These are phyloP conservation scores for Agrotis exclamationis DNA, from an alignment of 2,888 invertebrate species.

Conservation along the genomic window DNA sequence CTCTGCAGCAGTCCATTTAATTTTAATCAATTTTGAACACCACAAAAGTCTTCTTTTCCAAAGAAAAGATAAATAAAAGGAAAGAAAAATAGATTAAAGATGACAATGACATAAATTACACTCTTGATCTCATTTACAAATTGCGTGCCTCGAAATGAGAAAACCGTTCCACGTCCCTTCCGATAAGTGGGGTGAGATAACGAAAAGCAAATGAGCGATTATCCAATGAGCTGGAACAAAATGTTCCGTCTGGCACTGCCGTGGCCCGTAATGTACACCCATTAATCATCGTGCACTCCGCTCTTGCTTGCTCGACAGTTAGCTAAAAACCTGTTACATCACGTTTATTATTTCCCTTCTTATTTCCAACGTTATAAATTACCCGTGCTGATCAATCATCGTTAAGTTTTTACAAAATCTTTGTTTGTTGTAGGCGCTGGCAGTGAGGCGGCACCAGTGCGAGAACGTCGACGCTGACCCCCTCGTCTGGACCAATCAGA, in stretches of 20 bases:
- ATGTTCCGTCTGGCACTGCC: slow-evolving; percentile 72
- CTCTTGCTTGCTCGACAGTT: slow-evolving; percentile 66
- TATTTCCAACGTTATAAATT: slow-evolving; percentile 71
- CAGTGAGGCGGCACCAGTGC: slow-evolving; percentile 96
- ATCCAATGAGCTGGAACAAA: slow-evolving; percentile 77
- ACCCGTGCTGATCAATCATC: slow-evolving; percentile 70
- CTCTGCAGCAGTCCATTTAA: background rate
- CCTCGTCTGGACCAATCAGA: slow-evolving; percentile 98
- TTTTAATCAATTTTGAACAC: slow-evolving; percentile 8
- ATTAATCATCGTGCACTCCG: slow-evolving; percentile 81
- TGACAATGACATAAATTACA: slow-evolving; percentile 60
- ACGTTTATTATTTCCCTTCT: slow-evolving; percentile 70
- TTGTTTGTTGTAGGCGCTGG: slow-evolving; percentile 93
- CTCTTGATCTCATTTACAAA: slow-evolving; percentile 62
- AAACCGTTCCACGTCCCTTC: slow-evolving; percentile 71
- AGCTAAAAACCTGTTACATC: slow-evolving; percentile 76
- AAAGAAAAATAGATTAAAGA: slow-evolving; percentile 25
- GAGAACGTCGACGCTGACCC: slow-evolving; percentile 97
- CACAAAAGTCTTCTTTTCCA: background rate
- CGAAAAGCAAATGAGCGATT: slow-evolving; percentile 80
- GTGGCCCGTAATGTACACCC: slow-evolving; percentile 74
- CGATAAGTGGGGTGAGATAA: slow-evolving; percentile 75
- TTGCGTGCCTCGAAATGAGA: slow-evolving; percentile 62
- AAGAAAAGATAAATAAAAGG: slow-evolving; percentile 26
- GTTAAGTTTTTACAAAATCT: slow-evolving; percentile 67